A percentile compares a stretch with the other conserved stretches of the same genome.
Evolutionary conservation across 2,888 invertebrate species (phyloP).

Genomic region (Nomada flava): DNA sequence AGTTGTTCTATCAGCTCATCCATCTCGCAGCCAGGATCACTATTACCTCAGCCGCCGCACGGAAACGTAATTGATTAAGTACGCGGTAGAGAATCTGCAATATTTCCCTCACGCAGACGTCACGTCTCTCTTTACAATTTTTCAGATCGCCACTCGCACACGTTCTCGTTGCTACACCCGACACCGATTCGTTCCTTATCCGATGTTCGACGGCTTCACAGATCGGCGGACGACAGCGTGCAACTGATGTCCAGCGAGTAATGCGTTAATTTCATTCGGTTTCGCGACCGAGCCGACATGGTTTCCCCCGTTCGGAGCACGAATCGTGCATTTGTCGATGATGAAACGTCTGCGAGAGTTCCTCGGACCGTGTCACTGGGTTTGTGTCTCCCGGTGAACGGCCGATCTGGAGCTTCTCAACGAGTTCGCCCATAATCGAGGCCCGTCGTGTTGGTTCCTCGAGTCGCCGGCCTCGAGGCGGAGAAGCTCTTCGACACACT

Average conservation of each 20-base stretch:
- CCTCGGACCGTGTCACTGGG: conserved; percentile 12
- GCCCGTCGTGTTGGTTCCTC: conserved; percentile 22
- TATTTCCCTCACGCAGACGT: background rate
- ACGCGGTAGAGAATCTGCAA: too few species aligned
- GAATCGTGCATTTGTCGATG: conserved; percentile 39
- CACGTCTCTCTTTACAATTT: conserved; percentile 33
- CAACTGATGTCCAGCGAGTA: conserved; percentile 85
- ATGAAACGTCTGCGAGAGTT: conserved; percentile 16
- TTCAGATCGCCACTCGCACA: conserved; percentile 84
- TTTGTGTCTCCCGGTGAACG: conserved; percentile 5
- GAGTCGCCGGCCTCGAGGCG: conserved; percentile 10
- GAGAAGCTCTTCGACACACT: conserved; percentile 2
- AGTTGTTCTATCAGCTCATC: too few species aligned
- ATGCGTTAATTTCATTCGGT: conserved; percentile 39
- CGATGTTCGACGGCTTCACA: conserved; percentile 85
- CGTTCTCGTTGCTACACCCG: conserved; percentile 85
- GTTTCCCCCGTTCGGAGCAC: conserved; percentile 32
- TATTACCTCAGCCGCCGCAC: too few species aligned
- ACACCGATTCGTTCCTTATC: conserved; percentile 85
- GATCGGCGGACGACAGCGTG: conserved; percentile 85
- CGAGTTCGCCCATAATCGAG: conserved; percentile 11
- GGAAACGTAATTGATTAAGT: too few species aligned
- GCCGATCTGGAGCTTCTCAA: conserved; percentile 17
- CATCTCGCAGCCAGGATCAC: too few species aligned
- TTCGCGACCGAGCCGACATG: conserved; percentile 29